phyloP scores from a whole-genome alignment of 1,140 invertebrate species.

The Sarcophaga bullata region DNA sequence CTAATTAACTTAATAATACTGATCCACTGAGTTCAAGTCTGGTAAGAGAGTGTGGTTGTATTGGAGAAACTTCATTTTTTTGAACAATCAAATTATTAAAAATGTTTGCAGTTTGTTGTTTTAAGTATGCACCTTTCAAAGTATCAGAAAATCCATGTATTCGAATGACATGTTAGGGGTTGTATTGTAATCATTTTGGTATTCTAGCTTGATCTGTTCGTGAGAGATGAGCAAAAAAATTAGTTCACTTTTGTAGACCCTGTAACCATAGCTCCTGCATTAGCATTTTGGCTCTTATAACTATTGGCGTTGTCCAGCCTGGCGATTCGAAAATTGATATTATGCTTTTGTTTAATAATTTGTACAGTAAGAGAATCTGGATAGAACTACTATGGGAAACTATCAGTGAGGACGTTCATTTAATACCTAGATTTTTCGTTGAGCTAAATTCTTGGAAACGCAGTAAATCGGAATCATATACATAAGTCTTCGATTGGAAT shows the following conservation, averaged over 20 bases:
- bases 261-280: conserved; percentile 38
- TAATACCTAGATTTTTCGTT: conserved; percentile 8
- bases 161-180: background rate
- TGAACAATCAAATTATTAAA: too few species aligned
- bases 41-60: too few species aligned
- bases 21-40: too few species aligned
- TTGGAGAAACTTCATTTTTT: too few species aligned
- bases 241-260: conserved; percentile 26
- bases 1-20: too few species aligned
- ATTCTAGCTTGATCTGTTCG: conserved; percentile 13
- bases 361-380: background rate
- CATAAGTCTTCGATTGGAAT: background rate
- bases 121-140: background rate
- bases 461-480: conserved; percentile 24
- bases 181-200: background rate
- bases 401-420: conserved; percentile 17
- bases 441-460: conserved; percentile 16
- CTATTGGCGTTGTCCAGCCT: background rate
- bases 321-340: too few species aligned
- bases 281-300: conserved; percentile 24
- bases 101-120: too few species aligned
- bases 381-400: background rate
- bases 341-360: background rate
- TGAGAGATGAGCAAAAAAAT: background rate
- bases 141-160: conserved; percentile 20